Conservation (phyloP, 2,888 invertebrate genomes). For the Limenitis camilla region DNA sequence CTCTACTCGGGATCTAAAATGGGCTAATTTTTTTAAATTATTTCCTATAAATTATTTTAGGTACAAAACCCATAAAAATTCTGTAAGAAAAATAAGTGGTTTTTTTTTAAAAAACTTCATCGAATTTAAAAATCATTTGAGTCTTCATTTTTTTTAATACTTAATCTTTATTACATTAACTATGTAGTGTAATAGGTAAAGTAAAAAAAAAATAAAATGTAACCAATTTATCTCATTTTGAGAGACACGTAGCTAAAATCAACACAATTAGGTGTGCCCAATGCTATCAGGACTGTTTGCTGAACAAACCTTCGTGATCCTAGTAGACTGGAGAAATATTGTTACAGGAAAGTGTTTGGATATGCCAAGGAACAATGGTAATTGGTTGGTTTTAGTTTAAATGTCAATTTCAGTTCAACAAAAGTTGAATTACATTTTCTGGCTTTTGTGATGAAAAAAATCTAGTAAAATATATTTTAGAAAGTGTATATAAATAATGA, state of each 20-base stretch:
- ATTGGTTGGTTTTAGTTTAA: slow-evolving; percentile 1
- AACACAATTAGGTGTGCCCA: slow-evolving; percentile 50
- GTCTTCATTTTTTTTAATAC: too few species aligned
- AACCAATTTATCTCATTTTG: slow-evolving; percentile 13
- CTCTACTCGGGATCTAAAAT: too few species aligned
- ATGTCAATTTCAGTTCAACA: neutral
- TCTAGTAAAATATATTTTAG: too few species aligned
- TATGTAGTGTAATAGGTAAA: neutral
- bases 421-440: neutral
- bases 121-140: too few species aligned
- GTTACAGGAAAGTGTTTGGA: slow-evolving; percentile 35
- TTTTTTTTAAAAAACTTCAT: too few species aligned
- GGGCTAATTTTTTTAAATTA: too few species aligned
- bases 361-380: slow-evolving; percentile 1
- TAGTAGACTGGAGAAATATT: slow-evolving; percentile 46
- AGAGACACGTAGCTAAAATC: slow-evolving; percentile 39
- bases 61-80: too few species aligned
- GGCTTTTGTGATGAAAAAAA: too few species aligned
- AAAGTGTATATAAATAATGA: too few species aligned
- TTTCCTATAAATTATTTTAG: too few species aligned
- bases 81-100: too few species aligned
- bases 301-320: slow-evolving; percentile 44
- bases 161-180: too few species aligned
- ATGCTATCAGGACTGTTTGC: slow-evolving; percentile 31
- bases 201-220: slow-evolving; percentile 4